phyloP scores from a whole-genome alignment of 2,888 invertebrate species.

The Catocala sponsa region DNA sequence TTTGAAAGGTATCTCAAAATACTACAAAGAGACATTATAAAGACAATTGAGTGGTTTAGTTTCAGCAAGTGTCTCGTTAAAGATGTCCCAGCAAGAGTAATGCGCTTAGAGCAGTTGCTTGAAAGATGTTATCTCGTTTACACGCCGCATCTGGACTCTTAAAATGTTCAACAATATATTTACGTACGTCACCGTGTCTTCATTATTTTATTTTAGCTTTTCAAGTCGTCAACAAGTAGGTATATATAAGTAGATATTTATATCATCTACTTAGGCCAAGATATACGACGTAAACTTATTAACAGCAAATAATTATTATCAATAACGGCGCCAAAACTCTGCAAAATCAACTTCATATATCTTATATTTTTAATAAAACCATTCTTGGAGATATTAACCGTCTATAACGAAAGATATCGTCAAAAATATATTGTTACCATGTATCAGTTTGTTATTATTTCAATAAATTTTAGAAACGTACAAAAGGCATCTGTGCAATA shows the following conservation, averaged over 20 bases:
- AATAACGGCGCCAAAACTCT: too few relatives aligned
- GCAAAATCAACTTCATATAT: too few relatives aligned
- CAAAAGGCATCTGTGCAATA: constrained; percentile 7
- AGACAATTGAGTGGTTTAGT: constrained; percentile 47
- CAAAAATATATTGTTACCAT: not conserved
- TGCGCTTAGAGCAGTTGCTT: constrained; percentile 34
- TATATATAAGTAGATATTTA: too few relatives aligned
- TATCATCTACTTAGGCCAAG: too few relatives aligned
- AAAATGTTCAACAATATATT: constrained; percentile 1
- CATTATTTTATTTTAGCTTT: too few relatives aligned
- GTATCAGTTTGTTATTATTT: constrained; percentile 1
- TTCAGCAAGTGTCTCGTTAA: constrained; percentile 44
- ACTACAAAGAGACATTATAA: constrained; percentile 27
- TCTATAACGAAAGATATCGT: too few relatives aligned
- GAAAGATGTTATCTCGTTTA: constrained; percentile 36
- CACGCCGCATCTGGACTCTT: constrained; percentile 4
- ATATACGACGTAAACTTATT: too few relatives aligned
- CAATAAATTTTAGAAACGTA: constrained; percentile 8
- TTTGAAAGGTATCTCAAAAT: constrained; percentile 8
- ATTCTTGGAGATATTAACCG: too few relatives aligned
- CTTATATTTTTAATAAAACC: too few relatives aligned
- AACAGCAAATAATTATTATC: too few relatives aligned
- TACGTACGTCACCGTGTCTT: not conserved
- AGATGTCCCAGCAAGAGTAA: constrained; percentile 42
- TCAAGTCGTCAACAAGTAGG: too few relatives aligned